Evolutionary conservation across 2,797 vertebrate species (phyloP), one percentile per base, ranked within the genome.

Genomic region (Acrossocheilus wenchowensis): DNA sequence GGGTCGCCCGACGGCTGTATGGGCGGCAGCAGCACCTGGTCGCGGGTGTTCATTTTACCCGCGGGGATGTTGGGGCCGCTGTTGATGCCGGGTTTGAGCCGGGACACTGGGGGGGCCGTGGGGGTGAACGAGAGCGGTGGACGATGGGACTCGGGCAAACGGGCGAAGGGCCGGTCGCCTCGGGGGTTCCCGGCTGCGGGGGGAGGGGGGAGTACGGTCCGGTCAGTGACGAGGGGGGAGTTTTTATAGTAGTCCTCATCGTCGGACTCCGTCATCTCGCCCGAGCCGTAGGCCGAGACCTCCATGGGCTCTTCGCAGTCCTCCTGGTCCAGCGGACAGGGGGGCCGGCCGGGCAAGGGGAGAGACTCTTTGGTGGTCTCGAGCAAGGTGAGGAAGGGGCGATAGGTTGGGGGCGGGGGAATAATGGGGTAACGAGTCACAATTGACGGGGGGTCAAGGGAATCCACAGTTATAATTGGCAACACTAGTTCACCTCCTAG

Each of bases 401-500:
- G 96, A 89, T 96, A 97, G 79, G 95, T 97, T 66, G 97, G 97
- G 95, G 97, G 96, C 4, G 96, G 93, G 95, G 97, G 97, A 84
- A 97, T 94, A 93, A 97, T 96, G 85, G 97, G 97, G 93, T 97
- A 97, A 71, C 93, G 97, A 82, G 97, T 98, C 92, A 97, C 97
- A 89, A 98, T 96, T 88, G 97, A 97, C 57, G 97, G 97, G 95
- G 97, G 97, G 89, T 98, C 97, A 96, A 98, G 90, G 93, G 97
- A 97, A 93, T 98, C 97, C 96, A 97, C 97, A 23, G 97, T 98
- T 93, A 98, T 97, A 93, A 98, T 97, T 93, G 97, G 97, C 93
- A 98, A 97, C 93, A 98, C 97, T 96, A 98, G 96, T 95, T 98
- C 97, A 93, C 97, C 97, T 97, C 97, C 97, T 98, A 96, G 94